A percentile compares a stretch with the other conserved stretches of the same genome.
Evolutionary conservation across 2,888 invertebrate genomes (phyloP).

Genomic region (Charanyca ferruginea): DNA sequence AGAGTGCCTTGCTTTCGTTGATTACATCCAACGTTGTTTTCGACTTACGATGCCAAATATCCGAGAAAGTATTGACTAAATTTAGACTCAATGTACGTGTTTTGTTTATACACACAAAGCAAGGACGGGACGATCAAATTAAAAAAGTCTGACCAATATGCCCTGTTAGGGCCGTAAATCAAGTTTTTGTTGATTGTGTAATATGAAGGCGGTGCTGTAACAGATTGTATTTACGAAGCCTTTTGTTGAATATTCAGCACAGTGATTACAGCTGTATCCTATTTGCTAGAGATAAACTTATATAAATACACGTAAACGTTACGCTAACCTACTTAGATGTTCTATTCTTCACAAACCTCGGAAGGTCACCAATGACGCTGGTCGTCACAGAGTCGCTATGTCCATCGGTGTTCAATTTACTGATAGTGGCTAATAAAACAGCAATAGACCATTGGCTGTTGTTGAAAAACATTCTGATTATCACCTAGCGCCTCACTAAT

Average conservation of each 20-base stretch:
- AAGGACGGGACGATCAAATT: conserved; percentile 64
- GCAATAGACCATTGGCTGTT: conserved; percentile 56
- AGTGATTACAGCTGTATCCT: conserved; percentile 74
- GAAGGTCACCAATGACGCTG: conserved; percentile 46
- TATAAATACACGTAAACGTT: conserved; percentile 39
- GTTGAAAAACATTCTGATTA: conserved; percentile 76
- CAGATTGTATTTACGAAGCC: conserved; percentile 32
- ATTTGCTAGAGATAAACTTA: conserved; percentile 53
- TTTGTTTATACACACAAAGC: conserved; percentile 66
- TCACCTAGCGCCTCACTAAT: conserved; percentile 66
- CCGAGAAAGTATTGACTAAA: conserved; percentile 77
- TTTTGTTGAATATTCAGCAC: conserved; percentile 65
- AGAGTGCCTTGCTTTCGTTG: conserved; percentile 55
- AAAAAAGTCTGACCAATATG: conserved; percentile 17
- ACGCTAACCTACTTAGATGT: conserved; percentile 57
- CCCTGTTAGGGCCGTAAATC: conserved; percentile 2
- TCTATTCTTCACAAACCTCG: conserved; percentile 31
- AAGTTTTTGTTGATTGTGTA: conserved; percentile 10
- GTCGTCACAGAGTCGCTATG: conserved; percentile 19
- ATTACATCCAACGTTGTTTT: conserved; percentile 72
- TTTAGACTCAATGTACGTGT: conserved; percentile 68
- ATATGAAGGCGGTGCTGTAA: conserved; percentile 13
- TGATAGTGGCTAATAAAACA: conserved; percentile 36
- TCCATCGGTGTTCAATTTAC: conserved; percentile 44
- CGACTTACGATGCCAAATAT: conserved; percentile 73